phyloP scores from a whole-genome alignment of 2,888 invertebrate genomes.

The Orthosia incerta region DNA sequence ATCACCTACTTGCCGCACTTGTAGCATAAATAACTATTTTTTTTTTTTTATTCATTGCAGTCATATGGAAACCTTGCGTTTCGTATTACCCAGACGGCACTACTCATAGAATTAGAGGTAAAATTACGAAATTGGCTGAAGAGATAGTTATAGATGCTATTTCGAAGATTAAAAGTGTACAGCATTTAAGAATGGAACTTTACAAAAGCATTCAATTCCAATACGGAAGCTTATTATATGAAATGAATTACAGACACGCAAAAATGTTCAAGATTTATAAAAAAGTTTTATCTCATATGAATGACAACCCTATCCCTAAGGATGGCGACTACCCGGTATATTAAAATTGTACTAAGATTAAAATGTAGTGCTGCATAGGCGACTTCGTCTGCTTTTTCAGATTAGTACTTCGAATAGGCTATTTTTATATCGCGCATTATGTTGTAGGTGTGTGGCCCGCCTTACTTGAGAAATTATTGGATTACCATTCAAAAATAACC shows the following conservation, averaged over 20 bases:
- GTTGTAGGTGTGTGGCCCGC: too few species aligned
- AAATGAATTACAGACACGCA: conserved; percentile 62
- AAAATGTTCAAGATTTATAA: conserved; percentile 42
- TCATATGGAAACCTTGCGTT: conserved; percentile 37
- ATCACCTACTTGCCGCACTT: too few species aligned
- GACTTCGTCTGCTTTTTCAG: too few species aligned
- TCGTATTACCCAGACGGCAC: rapidly evolving
- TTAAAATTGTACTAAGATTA: too few species aligned
- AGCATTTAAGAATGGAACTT: conserved; percentile 47
- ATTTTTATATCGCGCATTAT: too few species aligned
- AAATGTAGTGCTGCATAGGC: too few species aligned
- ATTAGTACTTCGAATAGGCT: too few species aligned
- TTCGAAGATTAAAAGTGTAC: conserved; percentile 57
- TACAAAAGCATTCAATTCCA: conserved; percentile 5
- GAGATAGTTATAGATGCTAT: conserved; percentile 61
- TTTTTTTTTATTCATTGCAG: conserved; percentile 25
- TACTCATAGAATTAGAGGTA: conserved; percentile 11
- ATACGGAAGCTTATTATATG: conserved; percentile 35
- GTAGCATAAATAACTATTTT: too few species aligned
- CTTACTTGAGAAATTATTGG: too few species aligned
- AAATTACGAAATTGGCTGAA: conserved; percentile 26
- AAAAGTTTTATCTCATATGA: background rate
- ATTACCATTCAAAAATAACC: too few species aligned
- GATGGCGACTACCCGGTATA: too few species aligned
- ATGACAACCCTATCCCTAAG: too few species aligned